Evolutionary conservation across 2,797 vertebrate species (phyloP).

Genomic region (Epinephelus coioides): DNA sequence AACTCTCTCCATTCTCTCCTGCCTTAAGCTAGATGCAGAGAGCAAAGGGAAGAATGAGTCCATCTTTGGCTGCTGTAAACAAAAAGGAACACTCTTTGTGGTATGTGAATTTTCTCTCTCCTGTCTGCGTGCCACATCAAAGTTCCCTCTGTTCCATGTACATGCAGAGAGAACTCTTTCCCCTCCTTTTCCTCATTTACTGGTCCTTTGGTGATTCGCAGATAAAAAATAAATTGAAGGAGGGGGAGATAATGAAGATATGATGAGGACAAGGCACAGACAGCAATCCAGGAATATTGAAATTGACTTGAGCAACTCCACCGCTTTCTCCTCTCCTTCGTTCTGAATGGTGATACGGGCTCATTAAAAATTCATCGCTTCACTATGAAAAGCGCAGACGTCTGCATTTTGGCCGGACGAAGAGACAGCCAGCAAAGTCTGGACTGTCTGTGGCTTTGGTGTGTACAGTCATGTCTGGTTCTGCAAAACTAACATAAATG

Average conservation of each 20-base stretch:
- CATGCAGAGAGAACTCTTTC: constrained; percentile 7
- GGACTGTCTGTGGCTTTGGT: constrained; percentile 63
- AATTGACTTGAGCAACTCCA: constrained; percentile 72
- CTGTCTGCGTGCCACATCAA: constrained; percentile 49
- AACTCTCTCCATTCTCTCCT: constrained; percentile 61
- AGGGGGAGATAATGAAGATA: constrained; percentile 70
- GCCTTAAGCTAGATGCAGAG: constrained; percentile 63
- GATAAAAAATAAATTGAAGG: constrained; percentile 66
- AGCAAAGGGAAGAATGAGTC: constrained; percentile 63
- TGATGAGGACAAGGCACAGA: constrained; percentile 65
- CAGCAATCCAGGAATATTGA: constrained; percentile 70
- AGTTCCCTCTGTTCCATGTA: constrained; percentile 38
- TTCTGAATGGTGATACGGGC: constrained; percentile 69
- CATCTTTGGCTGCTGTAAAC: constrained; percentile 73
- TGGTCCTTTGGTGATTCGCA: constrained; percentile 40
- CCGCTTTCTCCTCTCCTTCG: constrained; percentile 73
- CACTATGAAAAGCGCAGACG: constrained; percentile 75
- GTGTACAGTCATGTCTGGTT: constrained; percentile 57
- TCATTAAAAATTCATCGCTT: constrained; percentile 85
- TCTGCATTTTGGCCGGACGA: constrained; percentile 79
- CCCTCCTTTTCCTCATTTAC: constrained; percentile 41
- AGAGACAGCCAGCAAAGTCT: constrained; percentile 70
- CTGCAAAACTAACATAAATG: background rate
- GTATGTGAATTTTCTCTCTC: constrained; percentile 41
- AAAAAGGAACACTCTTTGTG: constrained; percentile 60